These are phyloP conservation scores for Amphipyra berbera DNA, from an alignment of 2,888 invertebrate genomes.

Conservation along the genomic window DNA sequence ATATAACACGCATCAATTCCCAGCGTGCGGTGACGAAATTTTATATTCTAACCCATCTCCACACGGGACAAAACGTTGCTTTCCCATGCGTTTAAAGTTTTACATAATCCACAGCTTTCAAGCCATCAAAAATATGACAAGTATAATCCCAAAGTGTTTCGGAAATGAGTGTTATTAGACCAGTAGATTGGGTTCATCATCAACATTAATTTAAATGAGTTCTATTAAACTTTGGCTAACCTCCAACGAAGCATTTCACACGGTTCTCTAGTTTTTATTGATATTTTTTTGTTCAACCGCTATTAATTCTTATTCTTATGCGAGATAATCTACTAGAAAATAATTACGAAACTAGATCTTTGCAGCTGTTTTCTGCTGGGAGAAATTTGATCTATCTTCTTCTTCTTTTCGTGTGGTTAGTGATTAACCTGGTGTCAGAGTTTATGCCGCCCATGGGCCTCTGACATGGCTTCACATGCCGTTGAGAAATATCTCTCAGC, in stretches of 20 bases:
- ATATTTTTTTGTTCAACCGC: conserved; percentile 33
- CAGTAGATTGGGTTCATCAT: conserved; percentile 36
- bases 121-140: conserved; percentile 10
- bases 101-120: neutral
- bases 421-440: too few species aligned
- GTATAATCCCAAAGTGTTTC: conserved; percentile 26
- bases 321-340: conserved; percentile 23
- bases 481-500: too few species aligned
- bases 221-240: conserved; percentile 43
- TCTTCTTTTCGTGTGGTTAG: too few species aligned
- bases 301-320: conserved; percentile 38
- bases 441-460: too few species aligned
- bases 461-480: too few species aligned
- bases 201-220: conserved; percentile 44
- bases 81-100: too few species aligned
- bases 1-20: too few species aligned
- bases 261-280: conserved; percentile 38
- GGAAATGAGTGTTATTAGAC: conserved; percentile 35
- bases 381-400: too few species aligned
- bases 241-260: conserved; percentile 24
- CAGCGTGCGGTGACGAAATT: too few species aligned
- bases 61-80: too few species aligned
- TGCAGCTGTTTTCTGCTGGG: conserved; percentile 21
- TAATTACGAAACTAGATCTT: conserved; percentile 21
- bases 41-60: too few species aligned